Evolutionary conservation across 2,797 vertebrate genomes (phyloP).

Genomic region (Phrynocephalus guinanensis): DNA sequence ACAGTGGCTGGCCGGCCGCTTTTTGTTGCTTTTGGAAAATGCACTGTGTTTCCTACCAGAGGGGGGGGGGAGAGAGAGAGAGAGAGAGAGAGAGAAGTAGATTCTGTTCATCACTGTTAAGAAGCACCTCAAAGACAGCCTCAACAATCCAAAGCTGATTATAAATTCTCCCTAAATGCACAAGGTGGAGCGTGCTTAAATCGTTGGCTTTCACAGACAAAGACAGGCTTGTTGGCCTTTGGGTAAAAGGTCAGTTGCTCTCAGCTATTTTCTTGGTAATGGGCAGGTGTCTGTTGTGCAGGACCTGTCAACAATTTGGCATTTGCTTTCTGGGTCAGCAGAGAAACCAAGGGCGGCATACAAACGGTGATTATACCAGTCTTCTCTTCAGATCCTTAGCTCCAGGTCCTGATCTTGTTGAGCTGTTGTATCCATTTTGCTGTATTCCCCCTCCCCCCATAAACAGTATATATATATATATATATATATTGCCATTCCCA

Average conservation of each 20-base stretch:
- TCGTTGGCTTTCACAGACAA: neutral
- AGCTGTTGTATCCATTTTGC: neutral
- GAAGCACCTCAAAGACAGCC: neutral
- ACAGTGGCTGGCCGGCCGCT: too few species aligned
- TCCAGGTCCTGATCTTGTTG: neutral
- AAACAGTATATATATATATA: neutral
- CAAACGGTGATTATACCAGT: neutral
- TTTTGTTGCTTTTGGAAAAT: neutral
- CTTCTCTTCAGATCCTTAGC: neutral
- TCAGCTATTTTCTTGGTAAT: neutral
- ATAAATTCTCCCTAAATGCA: neutral
- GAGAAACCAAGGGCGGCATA: neutral
- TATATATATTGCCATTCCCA: too few species aligned
- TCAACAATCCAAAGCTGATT: neutral
- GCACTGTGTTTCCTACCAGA: neutral
- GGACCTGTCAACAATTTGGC: neutral
- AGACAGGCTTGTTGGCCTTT: neutral
- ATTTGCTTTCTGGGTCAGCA: slow-evolving; percentile 3
- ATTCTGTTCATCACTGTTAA: neutral
- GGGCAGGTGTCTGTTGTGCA: neutral
- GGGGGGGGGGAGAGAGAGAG: too few species aligned
- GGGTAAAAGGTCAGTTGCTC: neutral
- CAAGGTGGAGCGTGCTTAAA: neutral
- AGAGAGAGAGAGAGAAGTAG: too few species aligned
- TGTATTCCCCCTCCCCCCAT: neutral